Evolutionary conservation across 1,140 invertebrate genomes (phyloP), one percentile per base, ranked within the genome.

Genomic region (Globodera ellingtonae): DNA sequence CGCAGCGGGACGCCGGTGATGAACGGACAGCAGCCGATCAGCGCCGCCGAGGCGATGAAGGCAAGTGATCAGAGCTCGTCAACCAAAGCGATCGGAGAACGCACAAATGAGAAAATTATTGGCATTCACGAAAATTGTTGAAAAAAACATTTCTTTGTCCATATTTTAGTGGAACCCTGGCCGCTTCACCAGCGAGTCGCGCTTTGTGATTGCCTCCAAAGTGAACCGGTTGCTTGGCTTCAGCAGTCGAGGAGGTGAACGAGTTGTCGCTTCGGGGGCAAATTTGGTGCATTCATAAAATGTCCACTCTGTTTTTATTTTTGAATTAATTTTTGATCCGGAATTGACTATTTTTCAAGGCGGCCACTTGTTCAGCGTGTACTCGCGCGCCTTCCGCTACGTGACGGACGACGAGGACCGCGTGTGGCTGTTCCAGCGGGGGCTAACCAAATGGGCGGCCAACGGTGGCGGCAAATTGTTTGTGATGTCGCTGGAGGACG

Each of bases 391-490:
- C 5, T 85, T 86, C 72, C 84, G 84, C 35, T 86, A 86, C 65
- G 83, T 82, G 24, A 80, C 83, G 44, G 84, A 85, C 75, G 85
- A 85, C 4, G 83, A 86, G 47, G 84, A 85, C 52, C 86, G 86
- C 67, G 65, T 74, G 9, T 85, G 84, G 84, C 72, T 85, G 35
- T 86, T 82, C 65, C 82, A 84, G 24, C 59, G 81, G 24, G 78
- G 81, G 48, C 46, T 82, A 65, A 77, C 75, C 47, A 77, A 77
- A 69, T 47, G 67, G 56, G 79, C 84, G 8, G 85, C 83, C 13
- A 65, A 84, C 72, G 84, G 83, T 59, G 79, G 83, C 47, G 84
- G 84, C 35, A 85, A 86, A 69, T 78, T 86, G 4, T 85, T 84
- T n/a, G 66, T 85, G n/a, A 79, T 86, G 79, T 15, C 80, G 21